These are phyloP conservation scores for Ondatra zibethicus DNA, from an alignment of 2,113 vertebrate genomes.

Conservation along the genomic window DNA sequence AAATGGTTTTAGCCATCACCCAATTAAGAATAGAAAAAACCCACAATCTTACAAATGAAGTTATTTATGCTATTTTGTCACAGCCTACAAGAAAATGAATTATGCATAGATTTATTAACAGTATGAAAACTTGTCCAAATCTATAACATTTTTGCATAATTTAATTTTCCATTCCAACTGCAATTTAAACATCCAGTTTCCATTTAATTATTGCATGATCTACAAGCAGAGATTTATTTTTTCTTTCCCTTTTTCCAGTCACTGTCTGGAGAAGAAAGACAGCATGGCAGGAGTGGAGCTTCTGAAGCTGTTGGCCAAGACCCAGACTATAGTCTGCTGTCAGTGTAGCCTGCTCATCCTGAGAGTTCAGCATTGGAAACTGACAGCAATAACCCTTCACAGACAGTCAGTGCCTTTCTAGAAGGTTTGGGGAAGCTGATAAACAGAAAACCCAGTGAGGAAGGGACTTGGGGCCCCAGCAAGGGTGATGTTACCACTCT, in stretches of 20 bases:
- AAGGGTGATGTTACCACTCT: background rate
- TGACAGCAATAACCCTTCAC: background rate
- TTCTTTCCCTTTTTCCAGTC: background rate
- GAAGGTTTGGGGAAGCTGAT: background rate
- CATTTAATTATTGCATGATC: slow-evolving; percentile 77
- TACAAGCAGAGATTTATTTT: slow-evolving; percentile 19
- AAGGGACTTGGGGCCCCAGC: background rate
- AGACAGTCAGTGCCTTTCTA: background rate
- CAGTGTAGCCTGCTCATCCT: background rate
- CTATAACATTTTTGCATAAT: slow-evolving; percentile 71
- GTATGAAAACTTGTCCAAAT: slow-evolving; percentile 75
- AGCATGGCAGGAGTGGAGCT: background rate
- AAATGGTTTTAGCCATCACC: slow-evolving; percentile 73
- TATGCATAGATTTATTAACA: slow-evolving; percentile 80
- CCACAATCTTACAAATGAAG: slow-evolving; percentile 74
- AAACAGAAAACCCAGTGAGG: background rate
- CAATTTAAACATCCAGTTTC: slow-evolving; percentile 70
- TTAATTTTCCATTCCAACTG: slow-evolving; percentile 74
- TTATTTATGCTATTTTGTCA: slow-evolving; percentile 76
- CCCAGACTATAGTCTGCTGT: background rate
- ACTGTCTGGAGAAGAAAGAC: background rate
- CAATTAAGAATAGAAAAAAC: slow-evolving; percentile 77
- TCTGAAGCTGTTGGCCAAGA: background rate
- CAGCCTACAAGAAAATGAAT: slow-evolving; percentile 81
- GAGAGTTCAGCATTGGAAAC: background rate